These are phyloP conservation scores for Acrocephalus scirpaceus DNA, from an alignment of 2,797 vertebrate species.

Conservation along the genomic window DNA sequence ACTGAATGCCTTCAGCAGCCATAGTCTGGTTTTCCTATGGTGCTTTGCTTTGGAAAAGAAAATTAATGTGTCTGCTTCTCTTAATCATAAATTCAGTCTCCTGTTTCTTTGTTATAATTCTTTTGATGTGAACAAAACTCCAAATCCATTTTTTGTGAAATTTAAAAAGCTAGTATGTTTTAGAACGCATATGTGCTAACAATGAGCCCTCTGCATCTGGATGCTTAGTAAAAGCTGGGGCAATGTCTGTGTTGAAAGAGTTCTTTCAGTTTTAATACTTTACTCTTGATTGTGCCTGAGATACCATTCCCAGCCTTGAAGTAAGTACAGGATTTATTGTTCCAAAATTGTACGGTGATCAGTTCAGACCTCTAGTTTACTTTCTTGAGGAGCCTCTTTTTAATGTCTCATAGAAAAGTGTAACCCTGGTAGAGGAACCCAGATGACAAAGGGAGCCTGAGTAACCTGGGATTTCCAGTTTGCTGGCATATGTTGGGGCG, in stretches of 20 bases:
- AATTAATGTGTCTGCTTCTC: constrained; percentile 65
- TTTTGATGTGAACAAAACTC: constrained; percentile 73
- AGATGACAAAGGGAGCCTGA: neutral
- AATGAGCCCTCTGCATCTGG: constrained; percentile 29
- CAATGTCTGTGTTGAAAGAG: neutral
- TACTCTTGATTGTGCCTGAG: constrained; percentile 39
- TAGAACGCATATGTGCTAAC: neutral
- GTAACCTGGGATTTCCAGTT: neutral
- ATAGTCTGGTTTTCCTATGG: constrained; percentile 32
- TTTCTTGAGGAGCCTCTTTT: neutral
- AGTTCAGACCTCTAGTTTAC: neutral
- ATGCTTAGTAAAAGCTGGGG: neutral
- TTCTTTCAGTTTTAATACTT: neutral
- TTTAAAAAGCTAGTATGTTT: constrained; percentile 39
- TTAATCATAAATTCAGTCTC: constrained; percentile 68
- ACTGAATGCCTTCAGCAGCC: constrained; percentile 47
- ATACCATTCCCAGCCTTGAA: constrained; percentile 4
- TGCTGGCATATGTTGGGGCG: neutral
- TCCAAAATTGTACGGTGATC: neutral
- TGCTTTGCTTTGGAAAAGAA: constrained; percentile 53
- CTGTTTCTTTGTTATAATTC: constrained; percentile 67
- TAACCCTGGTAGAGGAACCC: neutral
- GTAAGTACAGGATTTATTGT: neutral
- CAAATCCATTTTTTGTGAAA: constrained; percentile 65
- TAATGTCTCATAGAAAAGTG: neutral